A percentile compares a stretch with the other conserved stretches of the same genome.
Conservation (phyloP, 2,888 invertebrate species). For the Agrilus mali region DNA sequence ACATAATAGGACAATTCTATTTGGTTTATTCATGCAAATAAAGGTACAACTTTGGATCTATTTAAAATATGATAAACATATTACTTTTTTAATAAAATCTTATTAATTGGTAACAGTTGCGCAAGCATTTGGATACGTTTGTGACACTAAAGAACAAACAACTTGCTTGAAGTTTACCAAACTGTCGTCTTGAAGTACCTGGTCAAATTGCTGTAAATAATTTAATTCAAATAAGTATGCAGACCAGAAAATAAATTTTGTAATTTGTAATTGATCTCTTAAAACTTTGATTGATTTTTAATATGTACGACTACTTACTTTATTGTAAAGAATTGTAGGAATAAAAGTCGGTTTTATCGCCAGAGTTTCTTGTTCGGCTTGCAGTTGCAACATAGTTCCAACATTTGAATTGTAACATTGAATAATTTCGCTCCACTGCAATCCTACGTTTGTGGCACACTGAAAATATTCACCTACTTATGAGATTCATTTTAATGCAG, state of each 20-base stretch:
- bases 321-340: conserved; percentile 39
- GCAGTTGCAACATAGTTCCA: conserved; percentile 36
- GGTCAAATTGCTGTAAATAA: conserved; percentile 29
- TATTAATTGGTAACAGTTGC: background rate
- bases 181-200: conserved; percentile 34
- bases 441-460: conserved; percentile 33
- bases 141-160: conserved; percentile 25
- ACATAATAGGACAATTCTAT: no score
- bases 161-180: conserved; percentile 31
- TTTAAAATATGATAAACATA: no score
- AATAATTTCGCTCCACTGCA: conserved; percentile 28
- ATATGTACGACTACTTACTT: conserved; percentile 36
- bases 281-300: no score
- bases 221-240: background rate
- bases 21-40: no score
- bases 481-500: background rate
- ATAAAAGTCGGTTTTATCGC: conserved; percentile 35
- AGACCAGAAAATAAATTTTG: no score
- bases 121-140: conserved; percentile 16
- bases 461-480: background rate
- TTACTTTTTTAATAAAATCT: no score
- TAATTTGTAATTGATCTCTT: no score
- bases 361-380: conserved; percentile 37
- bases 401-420: conserved; percentile 30
- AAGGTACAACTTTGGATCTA: no score